Evolutionary conservation across 2,888 invertebrate species (phyloP), one percentile per base, ranked within the genome.

Genomic region (Phania funesta): DNA sequence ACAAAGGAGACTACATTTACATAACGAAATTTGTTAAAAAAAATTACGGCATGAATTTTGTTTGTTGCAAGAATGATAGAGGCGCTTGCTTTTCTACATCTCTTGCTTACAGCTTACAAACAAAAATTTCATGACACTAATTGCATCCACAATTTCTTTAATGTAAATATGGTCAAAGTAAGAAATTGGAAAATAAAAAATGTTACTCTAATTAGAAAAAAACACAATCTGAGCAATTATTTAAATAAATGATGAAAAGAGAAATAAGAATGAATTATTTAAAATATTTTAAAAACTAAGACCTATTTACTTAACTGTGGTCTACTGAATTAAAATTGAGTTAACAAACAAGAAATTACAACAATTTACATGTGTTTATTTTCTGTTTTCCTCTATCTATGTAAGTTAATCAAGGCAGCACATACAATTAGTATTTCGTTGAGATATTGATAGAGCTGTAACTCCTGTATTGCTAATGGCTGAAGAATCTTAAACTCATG

Each of bases 401-500:
- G 90, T 54, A 91, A 84, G 86, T 91, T 91, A 22, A 87, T 89
- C 3, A 91, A 84, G 3, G 89, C 91, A 16, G 89, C 89, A 9
- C 88, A 87, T 22, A 90, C 88, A 74, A 88, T 85, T 76, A 91
- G 80, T 84, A 90, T 88, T 85, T 91, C 91, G 86, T 90, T 90
- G 3, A 91, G 86, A 84, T 90, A 89, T 54, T 88, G 87, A 84
- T 89, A 87, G 35, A 90, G 78, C 54, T 88, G 81, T 16, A 87
- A 86, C 77, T 91, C 88, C 58, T 88, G 85, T 77, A 90, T 86
- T 35, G 88, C 87, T 71, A 87, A 86, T 22, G 90, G 88, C 64
- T 88, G 90, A 11, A 91, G 84, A 46, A 91, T 86, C 74, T 87
- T 88, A 73, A 88, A 91, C 67, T 90, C 89, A 35, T 90, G 87